Conservation (phyloP, 2,797 vertebrate genomes). For the Phoebastria nigripes region DNA sequence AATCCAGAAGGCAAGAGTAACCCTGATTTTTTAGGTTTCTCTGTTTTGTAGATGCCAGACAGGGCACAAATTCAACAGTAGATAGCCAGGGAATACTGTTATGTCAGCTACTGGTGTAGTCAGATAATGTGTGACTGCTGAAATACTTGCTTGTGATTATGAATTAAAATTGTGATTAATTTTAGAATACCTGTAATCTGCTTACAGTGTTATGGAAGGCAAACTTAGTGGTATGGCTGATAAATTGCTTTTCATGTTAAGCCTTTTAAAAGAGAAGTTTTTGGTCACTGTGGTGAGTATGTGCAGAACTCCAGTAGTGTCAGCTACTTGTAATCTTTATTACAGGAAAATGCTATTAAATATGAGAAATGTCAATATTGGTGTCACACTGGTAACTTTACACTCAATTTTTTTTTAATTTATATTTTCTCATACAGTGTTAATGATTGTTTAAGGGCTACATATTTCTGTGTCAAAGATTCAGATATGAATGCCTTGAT, state of each 20-base stretch:
- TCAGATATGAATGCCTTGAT: not conserved
- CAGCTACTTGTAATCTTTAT: not conserved
- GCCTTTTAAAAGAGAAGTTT: not conserved
- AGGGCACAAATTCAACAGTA: not conserved
- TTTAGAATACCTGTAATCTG: slow-evolving; percentile 9
- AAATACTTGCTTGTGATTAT: not conserved
- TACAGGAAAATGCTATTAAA: not conserved
- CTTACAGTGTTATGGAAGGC: not conserved
- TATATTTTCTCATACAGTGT: not conserved
- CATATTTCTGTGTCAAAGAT: not conserved
- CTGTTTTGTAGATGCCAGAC: not conserved
- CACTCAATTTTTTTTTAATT: not conserved
- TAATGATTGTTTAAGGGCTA: not conserved
- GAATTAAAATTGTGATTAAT: not conserved
- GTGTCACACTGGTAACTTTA: not conserved
- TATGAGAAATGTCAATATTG: not conserved
- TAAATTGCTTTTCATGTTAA: not conserved
- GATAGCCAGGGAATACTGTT: not conserved
- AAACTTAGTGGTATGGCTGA: not conserved
- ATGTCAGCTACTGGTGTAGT: not conserved
- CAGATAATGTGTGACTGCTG: not conserved
- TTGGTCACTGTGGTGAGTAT: not conserved
- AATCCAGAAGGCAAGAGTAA: not conserved
- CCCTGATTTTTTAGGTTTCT: not conserved
- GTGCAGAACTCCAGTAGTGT: not conserved